phyloP scores from a whole-genome alignment of 2,797 vertebrate genomes.

The Megalops cyprinoides region DNA sequence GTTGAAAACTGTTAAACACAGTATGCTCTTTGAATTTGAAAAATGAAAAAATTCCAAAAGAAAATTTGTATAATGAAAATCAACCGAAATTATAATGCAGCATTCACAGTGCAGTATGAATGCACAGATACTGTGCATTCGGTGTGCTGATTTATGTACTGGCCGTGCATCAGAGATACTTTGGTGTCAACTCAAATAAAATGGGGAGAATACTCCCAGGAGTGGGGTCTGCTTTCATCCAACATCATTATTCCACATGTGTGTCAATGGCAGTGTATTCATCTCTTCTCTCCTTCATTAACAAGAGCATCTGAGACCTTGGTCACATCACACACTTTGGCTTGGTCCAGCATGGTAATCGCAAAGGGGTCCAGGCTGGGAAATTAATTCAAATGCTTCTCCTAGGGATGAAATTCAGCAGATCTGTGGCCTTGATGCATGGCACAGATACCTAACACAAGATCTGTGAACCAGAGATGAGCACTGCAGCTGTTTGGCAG shows the following conservation, averaged over 20 bases:
- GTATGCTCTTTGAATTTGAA: not conserved
- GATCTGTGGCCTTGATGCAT: not conserved
- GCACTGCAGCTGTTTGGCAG: conserved; percentile 7
- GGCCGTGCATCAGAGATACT: not conserved
- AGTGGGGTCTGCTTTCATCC: not conserved
- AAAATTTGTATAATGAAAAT: not conserved
- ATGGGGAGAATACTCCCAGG: not conserved
- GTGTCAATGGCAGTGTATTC: not conserved
- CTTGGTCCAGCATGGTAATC: not conserved
- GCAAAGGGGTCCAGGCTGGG: conserved; percentile 5
- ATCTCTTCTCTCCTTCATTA: not conserved
- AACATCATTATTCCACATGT: not conserved
- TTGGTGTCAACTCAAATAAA: not conserved
- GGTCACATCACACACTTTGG: not conserved
- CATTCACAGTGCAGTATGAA: too few species aligned
- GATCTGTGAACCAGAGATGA: not conserved
- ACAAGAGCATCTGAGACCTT: not conserved
- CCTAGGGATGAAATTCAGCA: not conserved
- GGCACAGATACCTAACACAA: not conserved
- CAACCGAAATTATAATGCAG: not conserved
- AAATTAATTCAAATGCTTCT: conserved; percentile 22
- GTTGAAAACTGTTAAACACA: not conserved
- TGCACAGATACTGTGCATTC: too few species aligned
- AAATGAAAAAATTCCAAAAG: not conserved
- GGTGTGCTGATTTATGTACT: not conserved